Evolutionary conservation across 1,140 invertebrate species (phyloP).

Genomic region (Grapholita molesta): DNA sequence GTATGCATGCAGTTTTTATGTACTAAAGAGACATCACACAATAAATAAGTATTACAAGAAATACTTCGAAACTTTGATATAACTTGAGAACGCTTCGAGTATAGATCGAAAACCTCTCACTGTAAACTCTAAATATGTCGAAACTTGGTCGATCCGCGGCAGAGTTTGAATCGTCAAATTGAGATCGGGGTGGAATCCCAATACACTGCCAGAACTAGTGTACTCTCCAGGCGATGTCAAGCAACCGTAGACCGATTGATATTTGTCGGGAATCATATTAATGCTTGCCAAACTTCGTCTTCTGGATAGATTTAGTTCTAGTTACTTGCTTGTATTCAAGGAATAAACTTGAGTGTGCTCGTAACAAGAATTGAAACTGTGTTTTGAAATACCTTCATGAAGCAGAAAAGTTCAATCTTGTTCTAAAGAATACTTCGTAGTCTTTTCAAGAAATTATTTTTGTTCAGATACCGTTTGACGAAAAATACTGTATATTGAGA

Average conservation of each 20-base stretch:
- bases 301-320: background rate
- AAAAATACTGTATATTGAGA: too few species aligned
- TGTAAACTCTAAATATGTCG: slow-evolving; percentile 38
- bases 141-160: slow-evolving; percentile 34
- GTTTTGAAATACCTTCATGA: too few species aligned
- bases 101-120: slow-evolving; percentile 17
- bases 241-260: background rate
- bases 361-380: background rate
- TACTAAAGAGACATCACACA: too few species aligned
- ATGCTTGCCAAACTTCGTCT: background rate
- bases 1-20: too few species aligned
- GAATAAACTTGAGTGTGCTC: background rate
- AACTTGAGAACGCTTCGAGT: background rate
- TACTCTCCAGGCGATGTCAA: background rate
- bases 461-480: too few species aligned
- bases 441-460: too few species aligned
- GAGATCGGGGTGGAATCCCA: slow-evolving; percentile 28
- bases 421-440: too few species aligned
- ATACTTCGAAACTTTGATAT: background rate
- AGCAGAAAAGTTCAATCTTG: too few species aligned
- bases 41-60: background rate
- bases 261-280: background rate
- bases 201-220: slow-evolving; percentile 22
- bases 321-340: background rate
- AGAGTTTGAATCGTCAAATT: slow-evolving; percentile 39